Evolutionary conservation across 2,888 invertebrate species (phyloP), one percentile per base, ranked within the genome.

Genomic region (Beris morrisii): DNA sequence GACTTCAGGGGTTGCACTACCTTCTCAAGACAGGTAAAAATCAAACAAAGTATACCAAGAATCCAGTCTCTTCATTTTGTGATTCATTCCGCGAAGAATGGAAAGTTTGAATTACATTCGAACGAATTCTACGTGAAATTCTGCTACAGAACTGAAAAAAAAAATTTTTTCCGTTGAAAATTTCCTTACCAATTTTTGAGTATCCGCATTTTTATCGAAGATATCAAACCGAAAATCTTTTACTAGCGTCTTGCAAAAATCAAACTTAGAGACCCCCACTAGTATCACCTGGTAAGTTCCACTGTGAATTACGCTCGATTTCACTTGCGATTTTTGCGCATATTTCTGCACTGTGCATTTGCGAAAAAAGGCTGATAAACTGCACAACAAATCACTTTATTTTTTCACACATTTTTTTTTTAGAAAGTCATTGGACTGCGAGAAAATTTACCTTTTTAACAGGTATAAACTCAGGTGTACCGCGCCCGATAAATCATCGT

Each of bases 101-200:
- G 38, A 3, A 38, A 7, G 38, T 38, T 7, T 38, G 38, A 38
- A 38, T 38, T 38, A 38, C 38, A 38, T 38, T 38, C 48, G 6
- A 48, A 48, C 22, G n/a, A 15, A 48, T 15, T 48, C 1, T 1
- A 48, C 12, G 6, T 12, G 22, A 48, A 6, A 48, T 15, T 15
- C 48, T 48, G 48, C 48, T n/a, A 48, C 22, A 22, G 22, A 22
- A 12, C 5, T 4, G 48, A 15, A 22, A 12, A 53, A n/a, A 7
- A 28, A 13, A 3, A 4, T 53, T 22, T 53, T 5, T 11, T 13
- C 50, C 12, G 11, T 50, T 30, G 31, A 44, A 66, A 53, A 45
- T 66, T 52, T 32, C 48, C 75, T 75, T 74, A 78, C 78, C 78
- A 78, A 72, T 76, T 74, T 72, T 78, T 77, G 28, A 78, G 69